A percentile compares a stretch with the other conserved stretches of the same genome.
phyloP scores from a whole-genome alignment of 2,797 vertebrate species.

The Selene dorsalis region DNA sequence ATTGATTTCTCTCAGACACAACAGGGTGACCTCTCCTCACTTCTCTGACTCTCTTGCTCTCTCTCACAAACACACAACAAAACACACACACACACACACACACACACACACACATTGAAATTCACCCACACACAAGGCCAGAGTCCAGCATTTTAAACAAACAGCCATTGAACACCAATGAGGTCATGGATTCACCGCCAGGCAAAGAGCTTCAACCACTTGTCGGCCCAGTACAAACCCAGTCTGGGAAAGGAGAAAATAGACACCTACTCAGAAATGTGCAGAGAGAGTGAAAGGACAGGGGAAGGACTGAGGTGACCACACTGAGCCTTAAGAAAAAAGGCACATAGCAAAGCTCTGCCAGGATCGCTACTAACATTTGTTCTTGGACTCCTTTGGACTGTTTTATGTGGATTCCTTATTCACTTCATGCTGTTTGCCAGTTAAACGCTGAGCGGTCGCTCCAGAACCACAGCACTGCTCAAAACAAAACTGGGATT shows the following conservation, averaged over 20 bases:
- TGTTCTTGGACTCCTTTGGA: constrained; percentile 1
- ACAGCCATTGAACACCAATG: constrained; percentile 78
- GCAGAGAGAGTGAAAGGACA: constrained; percentile 12
- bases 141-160: constrained; percentile 81
- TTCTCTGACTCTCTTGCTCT: neutral
- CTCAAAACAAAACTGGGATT: constrained; percentile 57
- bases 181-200: constrained; percentile 73
- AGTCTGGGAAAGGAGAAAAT: constrained; percentile 13
- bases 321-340: constrained; percentile 20
- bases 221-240: constrained; percentile 10
- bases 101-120: constrained; percentile 24
- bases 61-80: constrained; percentile 4
- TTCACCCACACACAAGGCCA: constrained; percentile 58
- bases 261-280: neutral
- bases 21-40: constrained; percentile 1
- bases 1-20: constrained; percentile 42
- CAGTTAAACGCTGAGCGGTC: constrained; percentile 31
- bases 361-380: constrained; percentile 4
- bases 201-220: constrained; percentile 51
- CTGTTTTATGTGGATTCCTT: constrained; percentile 40
- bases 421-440: constrained; percentile 18
- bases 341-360: constrained; percentile 1
- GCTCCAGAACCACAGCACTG: constrained; percentile 27
- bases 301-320: constrained; percentile 13
- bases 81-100: constrained; percentile 33